These are phyloP conservation scores for Sarcophaga variegata DNA, from an alignment of 2,888 invertebrate genomes.

Conservation along the genomic window DNA sequence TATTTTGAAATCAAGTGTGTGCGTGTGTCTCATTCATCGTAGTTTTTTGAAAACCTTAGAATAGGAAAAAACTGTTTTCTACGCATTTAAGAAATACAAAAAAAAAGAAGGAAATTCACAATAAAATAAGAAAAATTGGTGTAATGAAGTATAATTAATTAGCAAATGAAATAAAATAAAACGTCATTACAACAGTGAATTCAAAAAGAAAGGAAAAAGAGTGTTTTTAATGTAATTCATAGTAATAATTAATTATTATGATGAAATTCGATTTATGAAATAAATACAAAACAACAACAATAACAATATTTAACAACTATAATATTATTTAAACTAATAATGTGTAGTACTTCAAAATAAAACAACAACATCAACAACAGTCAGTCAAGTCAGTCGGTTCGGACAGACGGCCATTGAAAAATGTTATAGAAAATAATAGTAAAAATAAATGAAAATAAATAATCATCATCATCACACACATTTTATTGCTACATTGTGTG, in stretches of 20 bases:
- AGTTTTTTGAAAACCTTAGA: background rate
- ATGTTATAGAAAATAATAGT: background rate
- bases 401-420: background rate
- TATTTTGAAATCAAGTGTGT: conserved; percentile 23
- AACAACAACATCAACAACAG: background rate
- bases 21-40: background rate
- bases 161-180: conserved; percentile 31
- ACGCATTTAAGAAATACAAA: conserved; percentile 52
- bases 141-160: conserved; percentile 30
- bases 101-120: conserved; percentile 21
- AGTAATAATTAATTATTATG: conserved; percentile 59
- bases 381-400: background rate
- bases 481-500: too few species aligned
- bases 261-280: conserved; percentile 58
- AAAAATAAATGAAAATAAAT: background rate
- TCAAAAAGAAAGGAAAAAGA: conserved; percentile 6
- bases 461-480: background rate
- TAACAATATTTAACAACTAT: background rate
- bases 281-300: conserved; percentile 16
- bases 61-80: conserved; percentile 34
- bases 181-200: conserved; percentile 8
- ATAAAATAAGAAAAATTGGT: background rate
- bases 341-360: background rate
- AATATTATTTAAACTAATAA: conserved; percentile 12
- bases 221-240: background rate